These are phyloP conservation scores for Agrenia bidenticulata DNA, from an alignment of 2,888 invertebrate species.

Conservation along the genomic window DNA sequence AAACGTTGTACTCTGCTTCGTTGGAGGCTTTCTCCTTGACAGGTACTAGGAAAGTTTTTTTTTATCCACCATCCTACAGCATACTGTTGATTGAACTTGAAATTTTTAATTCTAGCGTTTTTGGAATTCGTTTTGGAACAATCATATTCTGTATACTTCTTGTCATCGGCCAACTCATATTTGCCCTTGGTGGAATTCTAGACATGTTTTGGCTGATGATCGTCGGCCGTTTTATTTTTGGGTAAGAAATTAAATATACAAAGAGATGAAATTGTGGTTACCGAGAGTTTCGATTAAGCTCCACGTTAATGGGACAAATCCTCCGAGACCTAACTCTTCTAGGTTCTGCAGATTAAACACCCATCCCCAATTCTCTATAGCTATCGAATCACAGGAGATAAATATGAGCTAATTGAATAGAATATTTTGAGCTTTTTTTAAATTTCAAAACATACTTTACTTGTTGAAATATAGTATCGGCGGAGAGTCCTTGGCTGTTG, in stretches of 20 bases:
- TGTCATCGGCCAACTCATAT: slow-evolving; percentile 81
- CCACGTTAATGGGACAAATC: no score
- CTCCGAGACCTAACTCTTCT: no score
- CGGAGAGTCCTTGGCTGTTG: slow-evolving; percentile 93
- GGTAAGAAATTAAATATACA: slow-evolving; percentile 68
- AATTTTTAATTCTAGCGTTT: slow-evolving; percentile 66
- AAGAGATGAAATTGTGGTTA: no score
- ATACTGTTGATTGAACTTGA: neutral
- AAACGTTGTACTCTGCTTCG: slow-evolving; percentile 90
- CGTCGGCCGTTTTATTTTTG: slow-evolving; percentile 90
- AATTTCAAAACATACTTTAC: no score
- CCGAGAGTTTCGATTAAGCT: no score
- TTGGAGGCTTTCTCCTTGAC: slow-evolving; percentile 95
- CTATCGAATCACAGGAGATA: neutral
- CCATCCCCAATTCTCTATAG: neutral
- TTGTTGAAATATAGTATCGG: no score
- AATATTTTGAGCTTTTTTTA: no score
- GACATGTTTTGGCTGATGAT: slow-evolving; percentile 86
- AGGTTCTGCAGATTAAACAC: no score
- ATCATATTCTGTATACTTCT: slow-evolving; percentile 86
- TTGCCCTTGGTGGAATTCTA: slow-evolving; percentile 78
- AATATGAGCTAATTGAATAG: no score
- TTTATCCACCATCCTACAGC: no score
- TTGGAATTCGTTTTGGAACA: slow-evolving; percentile 90
- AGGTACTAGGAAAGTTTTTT: slow-evolving; percentile 63